These are phyloP conservation scores for Perca flavescens DNA, from an alignment of 2,113 vertebrate species.

Conservation along the genomic window DNA sequence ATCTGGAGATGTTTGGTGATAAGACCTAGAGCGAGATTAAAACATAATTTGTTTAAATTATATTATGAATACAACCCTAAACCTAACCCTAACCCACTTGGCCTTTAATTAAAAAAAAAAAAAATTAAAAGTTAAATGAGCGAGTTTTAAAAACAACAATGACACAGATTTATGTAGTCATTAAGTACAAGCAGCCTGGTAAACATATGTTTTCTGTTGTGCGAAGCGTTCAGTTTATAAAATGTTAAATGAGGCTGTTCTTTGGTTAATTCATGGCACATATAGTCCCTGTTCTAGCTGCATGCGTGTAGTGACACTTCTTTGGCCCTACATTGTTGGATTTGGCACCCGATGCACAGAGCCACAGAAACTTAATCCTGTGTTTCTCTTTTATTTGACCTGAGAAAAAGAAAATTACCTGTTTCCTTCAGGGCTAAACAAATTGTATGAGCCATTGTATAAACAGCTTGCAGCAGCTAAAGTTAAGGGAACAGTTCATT, in stretches of 20 bases:
- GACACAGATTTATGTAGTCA: not conserved
- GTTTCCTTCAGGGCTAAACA: conserved; percentile 27
- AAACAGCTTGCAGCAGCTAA: conserved; percentile 45
- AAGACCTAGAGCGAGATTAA: not conserved
- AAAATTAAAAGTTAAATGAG: not conserved
- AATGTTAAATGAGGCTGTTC: conserved; percentile 15
- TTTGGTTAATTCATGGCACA: not conserved
- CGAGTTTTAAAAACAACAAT: not conserved
- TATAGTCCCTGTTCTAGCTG: not conserved
- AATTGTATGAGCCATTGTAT: conserved; percentile 32
- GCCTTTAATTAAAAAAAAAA: not conserved
- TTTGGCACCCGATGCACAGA: conserved; percentile 60
- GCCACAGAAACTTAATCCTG: conserved; percentile 54
- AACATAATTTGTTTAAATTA: too few species aligned
- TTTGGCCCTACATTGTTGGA: conserved; percentile 50
- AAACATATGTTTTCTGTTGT: not conserved
- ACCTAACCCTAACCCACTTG: not conserved
- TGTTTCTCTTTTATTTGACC: conserved; percentile 63
- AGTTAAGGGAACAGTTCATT: conserved; percentile 43
- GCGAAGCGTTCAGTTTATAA: not conserved
- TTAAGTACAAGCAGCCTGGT: not conserved
- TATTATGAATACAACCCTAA: not conserved
- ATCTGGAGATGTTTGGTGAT: not conserved
- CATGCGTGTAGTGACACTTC: conserved; percentile 13
- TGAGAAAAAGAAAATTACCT: conserved; percentile 43